Evolutionary conservation across 2,888 invertebrate genomes (phyloP), one percentile per base, ranked within the genome.

Genomic region (Andrena chrysosceles): DNA sequence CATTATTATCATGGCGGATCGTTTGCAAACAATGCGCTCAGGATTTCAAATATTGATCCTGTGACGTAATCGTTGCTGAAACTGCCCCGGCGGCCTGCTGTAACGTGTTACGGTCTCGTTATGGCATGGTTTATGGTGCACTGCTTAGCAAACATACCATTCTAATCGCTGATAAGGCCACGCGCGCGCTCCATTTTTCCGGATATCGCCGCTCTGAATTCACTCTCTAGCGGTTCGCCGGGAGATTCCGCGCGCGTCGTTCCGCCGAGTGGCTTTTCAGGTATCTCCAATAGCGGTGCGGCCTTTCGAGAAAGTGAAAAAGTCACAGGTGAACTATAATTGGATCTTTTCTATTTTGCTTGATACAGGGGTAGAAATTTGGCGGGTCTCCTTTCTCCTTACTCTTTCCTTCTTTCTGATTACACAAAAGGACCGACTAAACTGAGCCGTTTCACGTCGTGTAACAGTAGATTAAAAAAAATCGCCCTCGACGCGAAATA

Each of bases 41-140:
- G 83, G 79, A 75, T 84, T 75, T 83, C 84, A 79, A 83, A 84
- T 84, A 84, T 84, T 84, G 84, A 83, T 79, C 84, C 84, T 64
- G 68, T 52, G 83, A 83, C 83, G 83, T 74, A 70, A 74, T 73
- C 77, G 83, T 77, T 48, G 69, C 31, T 54, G 77, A 83, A 83
- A 83, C 73, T 64, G 77, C 83, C 83, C 68, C 59, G 29, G 23
- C 64, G 72, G 60, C 29, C 60, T 70, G 74, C 59, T 81, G 81
- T 62, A 81, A 81, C 81, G 75, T 66, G 82, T 83, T 77, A 77
- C 68, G 64, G 76, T 76, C 71, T 71, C 82, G 76, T 83, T 83
- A 77, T 48, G 52, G 62, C 62, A n/a, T 70, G 70, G 77, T 83
- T 83, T 83, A 83, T 70, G 64, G 54, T 13, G 31, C 42, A 20